Base-by-base conservation (phyloP, 2,888 invertebrate genomes). In the Pseudococcus longispinus region DNA sequence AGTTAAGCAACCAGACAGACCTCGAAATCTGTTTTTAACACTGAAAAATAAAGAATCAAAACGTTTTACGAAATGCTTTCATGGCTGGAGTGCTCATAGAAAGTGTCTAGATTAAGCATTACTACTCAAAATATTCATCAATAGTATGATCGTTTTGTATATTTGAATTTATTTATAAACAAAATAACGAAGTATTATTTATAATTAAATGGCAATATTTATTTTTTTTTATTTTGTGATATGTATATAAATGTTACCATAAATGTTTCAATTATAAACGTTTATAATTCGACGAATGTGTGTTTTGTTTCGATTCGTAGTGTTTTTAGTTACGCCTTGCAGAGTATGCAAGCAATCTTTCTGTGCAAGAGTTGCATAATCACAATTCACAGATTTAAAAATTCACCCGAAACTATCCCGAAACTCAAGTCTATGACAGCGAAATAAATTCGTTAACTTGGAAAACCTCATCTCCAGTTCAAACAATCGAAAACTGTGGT, bases 31-130 rank as follows among this genome's bases (percentile, higher is more conserved):
- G 88, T 96, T 98, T 91, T 93, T 98, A 51, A 97, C 98, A 0
- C 93, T 98, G 89, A 99, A 98, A 91, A 96, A 97, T 90, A 98
- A 98, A 90, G 99, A 99, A 92, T 97, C 98, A 18, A 94, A 94
- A 89, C 93, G 97, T 90, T 99, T 99, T 92, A 96, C 96, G 88
- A 98, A 98, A 92, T 99, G 99, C 92, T 99, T 99, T 93, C 99
- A 99, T 91, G 99, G 98, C 87, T 99, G 99, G 99, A 96, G 97
- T 88, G 93, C 94, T 89, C 96, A 97, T 91, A 97, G 97, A 91
- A 92, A 93, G 88, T 94, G 95, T 44, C 95, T 94, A 1, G 95
- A 95, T 90, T 95, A 94, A 93, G 20, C 13, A 55, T 55, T 70
- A 70, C 20, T 74, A 60, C 60, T 60, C 60, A 60, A 60, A 60